These are phyloP conservation scores for Muscicapa comitata DNA, from an alignment of 2,797 vertebrate genomes.

Conservation along the genomic window DNA sequence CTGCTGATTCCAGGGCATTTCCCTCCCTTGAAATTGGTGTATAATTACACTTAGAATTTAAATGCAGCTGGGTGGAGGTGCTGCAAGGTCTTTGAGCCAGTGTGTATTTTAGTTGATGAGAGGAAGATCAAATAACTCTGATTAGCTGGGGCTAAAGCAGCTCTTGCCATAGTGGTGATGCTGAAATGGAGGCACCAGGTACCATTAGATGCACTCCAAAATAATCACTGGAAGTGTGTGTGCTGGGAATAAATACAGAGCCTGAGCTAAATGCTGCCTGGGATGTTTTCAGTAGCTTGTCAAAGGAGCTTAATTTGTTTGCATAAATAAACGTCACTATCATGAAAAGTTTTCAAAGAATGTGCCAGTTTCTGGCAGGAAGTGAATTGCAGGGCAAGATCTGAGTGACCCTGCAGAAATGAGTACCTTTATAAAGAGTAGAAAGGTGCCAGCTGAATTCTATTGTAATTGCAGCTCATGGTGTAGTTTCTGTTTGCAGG, in stretches of 20 bases:
- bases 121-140: not conserved
- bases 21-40: not conserved
- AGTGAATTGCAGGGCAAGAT: not conserved
- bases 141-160: not conserved
- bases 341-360: not conserved
- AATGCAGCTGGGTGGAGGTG: not conserved
- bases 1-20: not conserved
- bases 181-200: not conserved
- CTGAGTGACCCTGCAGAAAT: not conserved
- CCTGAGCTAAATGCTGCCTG: not conserved
- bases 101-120: not conserved
- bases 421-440: fast-evolving
- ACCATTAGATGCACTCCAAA: not conserved
- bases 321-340: not conserved
- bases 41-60: not conserved
- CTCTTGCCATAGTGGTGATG: not conserved
- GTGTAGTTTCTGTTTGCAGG: not conserved
- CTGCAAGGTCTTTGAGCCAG: not conserved
- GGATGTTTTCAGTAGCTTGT: not conserved
- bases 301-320: not conserved
- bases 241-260: not conserved
- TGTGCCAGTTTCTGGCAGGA: not conserved
- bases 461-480: not conserved
- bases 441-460: not conserved
- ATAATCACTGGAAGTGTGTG: not conserved